Conservation (phyloP, 2,888 invertebrate genomes). For the Ypsolopha sequella region DNA sequence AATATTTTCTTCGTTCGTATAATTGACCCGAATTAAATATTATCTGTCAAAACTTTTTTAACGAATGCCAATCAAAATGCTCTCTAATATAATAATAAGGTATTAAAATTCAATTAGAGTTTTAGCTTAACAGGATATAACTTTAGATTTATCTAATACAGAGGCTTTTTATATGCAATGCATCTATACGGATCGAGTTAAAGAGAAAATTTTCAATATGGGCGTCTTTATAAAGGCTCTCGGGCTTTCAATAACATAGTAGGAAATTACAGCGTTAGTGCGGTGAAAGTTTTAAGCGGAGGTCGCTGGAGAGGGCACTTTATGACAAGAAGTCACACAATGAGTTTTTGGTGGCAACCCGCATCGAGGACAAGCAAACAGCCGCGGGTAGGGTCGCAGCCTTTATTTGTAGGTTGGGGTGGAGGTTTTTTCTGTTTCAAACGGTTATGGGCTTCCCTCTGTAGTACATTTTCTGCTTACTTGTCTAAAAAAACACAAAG, state of each 20-base stretch:
- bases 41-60: not conserved
- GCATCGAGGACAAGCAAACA: conserved; percentile 51
- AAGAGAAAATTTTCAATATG: conserved; percentile 5
- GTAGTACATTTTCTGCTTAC: not conserved
- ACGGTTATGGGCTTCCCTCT: not conserved
- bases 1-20: not conserved
- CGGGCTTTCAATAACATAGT: conserved; percentile 37
- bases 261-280: conserved; percentile 42
- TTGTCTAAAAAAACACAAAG: not conserved
- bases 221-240: conserved; percentile 15
- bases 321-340: conserved; percentile 55
- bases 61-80: not conserved
- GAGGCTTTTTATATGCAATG: not conserved
- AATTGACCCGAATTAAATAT: not conserved
- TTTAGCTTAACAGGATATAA: too few relatives aligned
- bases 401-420: conserved; percentile 37
- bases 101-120: too few relatives aligned
- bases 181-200: conserved; percentile 1
- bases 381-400: conserved; percentile 56
- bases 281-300: conserved; percentile 38
- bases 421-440: conserved; percentile 12
- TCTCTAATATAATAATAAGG: too few relatives aligned
- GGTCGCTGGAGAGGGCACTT: conserved; percentile 29
- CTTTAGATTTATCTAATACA: too few relatives aligned
- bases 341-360: conserved; percentile 55